These are phyloP conservation scores for Stenolophus ochropezus DNA, from an alignment of 2,888 invertebrate genomes.

Conservation along the genomic window DNA sequence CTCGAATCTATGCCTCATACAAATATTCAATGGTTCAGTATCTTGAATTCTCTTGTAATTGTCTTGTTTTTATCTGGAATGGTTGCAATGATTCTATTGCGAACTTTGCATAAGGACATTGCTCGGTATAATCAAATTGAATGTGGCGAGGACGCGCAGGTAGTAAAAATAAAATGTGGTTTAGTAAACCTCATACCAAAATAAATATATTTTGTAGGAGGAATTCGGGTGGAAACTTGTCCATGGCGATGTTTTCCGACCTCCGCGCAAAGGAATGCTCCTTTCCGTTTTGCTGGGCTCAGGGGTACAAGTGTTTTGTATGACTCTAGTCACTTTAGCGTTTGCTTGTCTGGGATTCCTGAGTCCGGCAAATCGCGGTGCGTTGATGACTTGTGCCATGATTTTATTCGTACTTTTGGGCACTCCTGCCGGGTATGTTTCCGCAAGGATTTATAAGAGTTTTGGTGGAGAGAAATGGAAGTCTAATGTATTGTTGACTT, in stretches of 20 bases:
- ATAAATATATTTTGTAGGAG: constrained; percentile 81
- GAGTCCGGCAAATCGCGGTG: constrained; percentile 98
- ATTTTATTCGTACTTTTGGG: constrained; percentile 97
- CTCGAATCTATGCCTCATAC: constrained; percentile 98
- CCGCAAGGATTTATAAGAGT: constrained; percentile 98
- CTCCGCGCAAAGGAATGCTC: constrained; percentile 97
- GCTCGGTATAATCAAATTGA: constrained; percentile 98
- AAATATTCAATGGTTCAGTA: constrained; percentile 99
- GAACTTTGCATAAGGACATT: constrained; percentile 98
- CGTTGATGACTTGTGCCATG: constrained; percentile 98
- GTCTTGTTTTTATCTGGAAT: constrained; percentile 98
- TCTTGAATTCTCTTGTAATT: constrained; percentile 97
- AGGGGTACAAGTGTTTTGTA: constrained; percentile 96
- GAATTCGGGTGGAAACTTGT: constrained; percentile 99
- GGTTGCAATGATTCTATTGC: constrained; percentile 99
- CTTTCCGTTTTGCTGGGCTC: constrained; percentile 97
- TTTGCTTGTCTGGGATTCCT: constrained; percentile 99
- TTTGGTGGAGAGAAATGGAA: constrained; percentile 99
- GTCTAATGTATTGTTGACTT: constrained; percentile 96
- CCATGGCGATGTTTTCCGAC: constrained; percentile 98
- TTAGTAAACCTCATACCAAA: neutral
- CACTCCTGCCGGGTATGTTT: constrained; percentile 97
- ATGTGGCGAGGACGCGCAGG: constrained; percentile 92
- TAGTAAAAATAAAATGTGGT: constrained; percentile 72
- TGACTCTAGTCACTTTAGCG: constrained; percentile 95